These are phyloP conservation scores for Parnassius smintheus DNA, from an alignment of 2,888 invertebrate species.

Conservation along the genomic window DNA sequence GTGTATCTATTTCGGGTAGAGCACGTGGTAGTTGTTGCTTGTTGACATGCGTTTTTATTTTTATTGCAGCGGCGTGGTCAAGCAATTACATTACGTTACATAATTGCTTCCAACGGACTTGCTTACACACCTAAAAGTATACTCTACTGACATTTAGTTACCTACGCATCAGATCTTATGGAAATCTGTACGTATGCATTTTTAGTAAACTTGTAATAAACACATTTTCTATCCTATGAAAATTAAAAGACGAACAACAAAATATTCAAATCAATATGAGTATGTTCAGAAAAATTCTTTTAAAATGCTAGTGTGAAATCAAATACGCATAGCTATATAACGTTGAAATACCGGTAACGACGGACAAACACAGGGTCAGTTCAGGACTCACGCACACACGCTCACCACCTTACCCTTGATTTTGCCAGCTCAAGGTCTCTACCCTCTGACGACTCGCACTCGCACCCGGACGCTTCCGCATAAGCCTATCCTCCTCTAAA, in stretches of 20 bases:
- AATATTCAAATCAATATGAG: too few relatives aligned
- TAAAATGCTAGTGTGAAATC: conserved; percentile 30
- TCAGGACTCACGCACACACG: conserved; percentile 59
- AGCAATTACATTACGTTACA: conserved; percentile 68
- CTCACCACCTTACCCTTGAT: conserved; percentile 75
- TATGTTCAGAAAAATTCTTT: too few relatives aligned
- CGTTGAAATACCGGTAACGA: conserved; percentile 35
- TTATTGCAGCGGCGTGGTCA: conserved; percentile 59
- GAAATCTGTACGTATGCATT: too few relatives aligned
- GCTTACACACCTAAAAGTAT: conserved; percentile 9
- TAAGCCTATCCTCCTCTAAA: conserved; percentile 63
- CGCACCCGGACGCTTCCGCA: conserved; percentile 50
- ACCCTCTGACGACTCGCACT: conserved; percentile 64
- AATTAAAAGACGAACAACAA: too few relatives aligned
- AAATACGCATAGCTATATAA: conserved; percentile 32
- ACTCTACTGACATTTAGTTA: too few relatives aligned
- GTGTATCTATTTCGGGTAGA: conserved; percentile 71
- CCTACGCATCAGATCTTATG: too few relatives aligned
- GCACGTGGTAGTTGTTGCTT: conserved; percentile 78
- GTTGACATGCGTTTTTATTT: conserved; percentile 79
- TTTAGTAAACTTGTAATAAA: too few relatives aligned
- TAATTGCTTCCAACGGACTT: conserved; percentile 45
- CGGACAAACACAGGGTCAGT: conserved; percentile 51
- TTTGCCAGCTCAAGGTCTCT: conserved; percentile 81
- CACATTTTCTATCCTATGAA: too few relatives aligned